These are phyloP conservation scores for Oegoconia quadripuncta DNA, from an alignment of 2,888 invertebrate genomes.

Conservation along the genomic window DNA sequence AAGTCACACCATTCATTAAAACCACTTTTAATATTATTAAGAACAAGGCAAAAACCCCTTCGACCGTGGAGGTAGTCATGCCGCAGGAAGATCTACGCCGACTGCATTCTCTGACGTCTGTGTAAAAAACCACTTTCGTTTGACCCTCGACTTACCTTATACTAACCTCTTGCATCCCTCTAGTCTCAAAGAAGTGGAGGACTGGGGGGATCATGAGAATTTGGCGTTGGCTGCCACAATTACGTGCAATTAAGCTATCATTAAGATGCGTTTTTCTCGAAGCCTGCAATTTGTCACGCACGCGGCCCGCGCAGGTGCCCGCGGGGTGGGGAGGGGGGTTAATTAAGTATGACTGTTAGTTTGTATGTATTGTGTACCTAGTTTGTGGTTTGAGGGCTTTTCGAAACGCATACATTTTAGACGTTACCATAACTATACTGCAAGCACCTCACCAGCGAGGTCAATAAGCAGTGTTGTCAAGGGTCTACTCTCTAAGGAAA, in stretches of 20 bases:
- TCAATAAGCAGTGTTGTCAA: too few relatives aligned
- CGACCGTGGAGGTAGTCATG: constrained; percentile 19
- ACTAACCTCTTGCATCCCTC: background rate
- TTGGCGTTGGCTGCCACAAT: constrained; percentile 29
- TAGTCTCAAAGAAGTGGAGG: background rate
- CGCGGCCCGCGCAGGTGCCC: constrained; percentile 21
- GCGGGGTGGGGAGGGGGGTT: constrained; percentile 16
- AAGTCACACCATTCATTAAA: constrained; percentile 28
- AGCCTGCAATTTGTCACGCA: constrained; percentile 55
- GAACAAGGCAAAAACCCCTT: constrained; percentile 22
- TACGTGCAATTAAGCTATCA: constrained; percentile 54
- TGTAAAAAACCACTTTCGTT: background rate
- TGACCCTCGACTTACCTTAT: background rate
- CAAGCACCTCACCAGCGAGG: too few relatives aligned
- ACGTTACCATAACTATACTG: too few relatives aligned
- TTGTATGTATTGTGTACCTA: too few relatives aligned
- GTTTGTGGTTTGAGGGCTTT: too few relatives aligned
- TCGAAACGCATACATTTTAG: too few relatives aligned
- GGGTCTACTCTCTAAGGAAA: too few relatives aligned
- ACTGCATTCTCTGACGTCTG: constrained; percentile 13
- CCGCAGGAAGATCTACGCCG: background rate
- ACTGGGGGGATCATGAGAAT: background rate
- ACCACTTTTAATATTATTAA: constrained; percentile 29
- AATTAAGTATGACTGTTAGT: too few relatives aligned
- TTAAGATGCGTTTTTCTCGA: constrained; percentile 40